A percentile compares a stretch with the other conserved stretches of the same genome.
phyloP scores from a whole-genome alignment of 2,113 vertebrate genomes.

The Tetrao urogallus region DNA sequence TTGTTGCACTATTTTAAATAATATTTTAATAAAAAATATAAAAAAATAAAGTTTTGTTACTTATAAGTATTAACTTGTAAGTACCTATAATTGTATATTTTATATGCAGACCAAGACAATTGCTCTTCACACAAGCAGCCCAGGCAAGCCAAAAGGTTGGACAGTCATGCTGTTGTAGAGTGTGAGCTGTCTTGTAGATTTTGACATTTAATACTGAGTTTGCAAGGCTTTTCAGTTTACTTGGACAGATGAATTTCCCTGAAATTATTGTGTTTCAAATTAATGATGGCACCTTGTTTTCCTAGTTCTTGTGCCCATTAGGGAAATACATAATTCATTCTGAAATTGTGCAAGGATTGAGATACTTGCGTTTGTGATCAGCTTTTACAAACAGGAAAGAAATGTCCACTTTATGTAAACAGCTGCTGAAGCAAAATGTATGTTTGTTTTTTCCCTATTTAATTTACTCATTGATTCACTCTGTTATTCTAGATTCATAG shows the following conservation, averaged over 20 bases:
- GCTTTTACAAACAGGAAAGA: constrained; percentile 38
- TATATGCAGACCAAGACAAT: neutral
- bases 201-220: neutral
- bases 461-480: neutral
- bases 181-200: neutral
- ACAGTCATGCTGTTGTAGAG: neutral
- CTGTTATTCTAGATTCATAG: neutral
- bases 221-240: constrained; percentile 16
- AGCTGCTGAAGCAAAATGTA: neutral
- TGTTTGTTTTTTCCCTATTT: constrained; percentile 4
- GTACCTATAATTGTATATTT: neutral
- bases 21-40: neutral
- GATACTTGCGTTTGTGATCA: neutral
- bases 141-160: neutral
- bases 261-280: constrained; percentile 39
- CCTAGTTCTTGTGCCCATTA: constrained; percentile 40
- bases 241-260: constrained; percentile 18
- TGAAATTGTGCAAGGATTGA: neutral
- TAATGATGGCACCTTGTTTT: constrained; percentile 52
- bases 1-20: no score
- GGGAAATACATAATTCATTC: constrained; percentile 50
- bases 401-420: constrained; percentile 38
- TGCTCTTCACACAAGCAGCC: neutral
- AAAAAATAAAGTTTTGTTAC: neutral
- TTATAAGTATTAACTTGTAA: neutral